These are phyloP conservation scores for Drosophila bifasciata DNA, from an alignment of 1,140 invertebrate species.

Conservation along the genomic window DNA sequence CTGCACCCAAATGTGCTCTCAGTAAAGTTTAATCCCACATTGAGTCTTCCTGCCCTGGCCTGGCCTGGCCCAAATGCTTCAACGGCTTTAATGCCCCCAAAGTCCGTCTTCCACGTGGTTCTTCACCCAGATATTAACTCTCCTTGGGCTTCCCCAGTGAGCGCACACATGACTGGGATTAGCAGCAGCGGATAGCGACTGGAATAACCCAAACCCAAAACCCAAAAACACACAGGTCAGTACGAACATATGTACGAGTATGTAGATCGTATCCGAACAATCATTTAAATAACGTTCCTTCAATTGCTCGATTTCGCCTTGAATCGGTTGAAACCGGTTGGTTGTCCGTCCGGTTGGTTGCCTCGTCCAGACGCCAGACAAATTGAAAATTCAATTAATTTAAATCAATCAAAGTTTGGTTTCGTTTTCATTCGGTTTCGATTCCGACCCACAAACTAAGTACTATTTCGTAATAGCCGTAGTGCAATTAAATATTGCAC, in stretches of 20 bases:
- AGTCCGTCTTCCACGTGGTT: slow-evolving; percentile 15
- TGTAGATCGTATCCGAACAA: slow-evolving; percentile 24
- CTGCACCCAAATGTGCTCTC: slow-evolving; percentile 57
- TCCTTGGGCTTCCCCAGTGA: too few relatives aligned
- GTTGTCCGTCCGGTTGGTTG: slow-evolving; percentile 10
- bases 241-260: background rate
- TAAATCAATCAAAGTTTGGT: slow-evolving; percentile 55
- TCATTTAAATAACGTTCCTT: slow-evolving; percentile 32
- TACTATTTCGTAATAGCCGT: slow-evolving; percentile 19
- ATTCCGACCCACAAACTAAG: slow-evolving; percentile 9
- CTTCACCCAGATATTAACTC: slow-evolving; percentile 18
- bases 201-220: slow-evolving; percentile 45
- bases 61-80: too few relatives aligned
- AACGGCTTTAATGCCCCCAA: slow-evolving; percentile 30
- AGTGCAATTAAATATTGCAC: slow-evolving; percentile 9
- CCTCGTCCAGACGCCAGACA: slow-evolving; percentile 1
- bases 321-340: slow-evolving; percentile 51
- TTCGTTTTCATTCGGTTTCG: slow-evolving; percentile 19
- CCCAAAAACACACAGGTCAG: slow-evolving; percentile 46
- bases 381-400: slow-evolving; percentile 71
- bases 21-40: slow-evolving; percentile 41
- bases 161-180: slow-evolving; percentile 49
- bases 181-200: slow-evolving; percentile 39
- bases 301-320: slow-evolving; percentile 28
- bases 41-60: background rate